Evolutionary conservation across 2,113 vertebrate genomes (phyloP), one percentile per base, ranked within the genome.

Genomic region (Columba janthina): DNA sequence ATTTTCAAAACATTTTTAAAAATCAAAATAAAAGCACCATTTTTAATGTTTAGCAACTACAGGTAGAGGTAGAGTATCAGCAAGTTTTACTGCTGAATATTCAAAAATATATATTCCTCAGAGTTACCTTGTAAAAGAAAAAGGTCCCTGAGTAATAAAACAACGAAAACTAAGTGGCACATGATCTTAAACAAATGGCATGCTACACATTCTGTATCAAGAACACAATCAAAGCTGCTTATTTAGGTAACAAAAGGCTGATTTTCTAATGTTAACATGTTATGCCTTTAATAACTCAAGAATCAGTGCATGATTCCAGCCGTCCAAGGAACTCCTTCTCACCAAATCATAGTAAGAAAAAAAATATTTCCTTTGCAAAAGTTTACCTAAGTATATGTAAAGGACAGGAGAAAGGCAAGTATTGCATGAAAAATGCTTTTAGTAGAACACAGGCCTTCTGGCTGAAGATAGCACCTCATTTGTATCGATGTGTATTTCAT

Each of bases 351-450:
- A 48, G 36, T 85, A 46, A 87, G 90, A 81, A 60, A 94, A 66
- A 80, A 42, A 67, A 21, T 14, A 85, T 24, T 75, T 87, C 75
- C 18, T 75, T 97, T 96, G 77, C 40, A 86, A 91, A 89, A 57
- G 38, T 94, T 96, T 91, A 70, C 15, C 25, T 58, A 75, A 76
- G 13, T 74, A 54, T 29, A 67, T 28, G 17, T 44, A 44, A 74
- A 44, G 22, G 61, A 92, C 77, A 85, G 36, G 57, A 91, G 31
- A 83, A 78, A 91, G 48, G 40, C 34, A 77, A 50, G 67, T 48
- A 91, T 57, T 64, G 60, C 32, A 67, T 62, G 44, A 58, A 84
- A 93, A 97, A 70, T 70, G 51, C 16, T 50, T 90, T 22, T 24
- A 75, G 44, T 17, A 89, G 58, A 76, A 75, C 76, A 85, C 29